Base-by-base conservation (phyloP, 53 echinoderm and acorn worm species). In the Echinarachnius parma region DNA sequence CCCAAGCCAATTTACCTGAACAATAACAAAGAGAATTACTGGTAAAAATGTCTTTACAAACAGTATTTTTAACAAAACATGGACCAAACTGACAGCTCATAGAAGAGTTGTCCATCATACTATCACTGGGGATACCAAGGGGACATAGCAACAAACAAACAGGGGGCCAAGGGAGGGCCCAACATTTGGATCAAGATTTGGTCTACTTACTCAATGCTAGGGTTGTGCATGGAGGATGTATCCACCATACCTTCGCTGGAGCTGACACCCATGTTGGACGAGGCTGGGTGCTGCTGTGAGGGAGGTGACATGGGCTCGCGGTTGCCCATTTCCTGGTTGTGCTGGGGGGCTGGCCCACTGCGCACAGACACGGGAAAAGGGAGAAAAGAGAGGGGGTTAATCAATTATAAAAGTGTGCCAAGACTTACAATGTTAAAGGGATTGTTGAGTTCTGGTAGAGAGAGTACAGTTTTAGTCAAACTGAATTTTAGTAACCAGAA, bases 241-340 rank as follows among this genome's bases (percentile, higher is more conserved):
- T 48, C 67, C 24, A 37, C 70, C 70, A 53, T 53, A 0, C 70
- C 54, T 20, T 70, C 70, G 24, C 53, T 53, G 32, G 52, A 34
- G 7, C 53, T 19, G 9, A 70, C 39, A 29, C 46, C 20, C 20
- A 31, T 26, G 34, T 21, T 7, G 21, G 67, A 66, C 2, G 74
- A 3, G 5, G 55, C n/a, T 13, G 20, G 7, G 33, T 33, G 50
- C 53, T 50, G 31, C 55, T 55, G 55, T 18, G 74, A 72, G n/a
- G 74, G 74, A 24, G 74, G 74, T 1, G 74, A 72, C 74, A 72
- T 56, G 37, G 74, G 74, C 39, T 56, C 74, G 28, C 56, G 74
- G 58, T 56, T 72, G 4, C 74, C 74, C 74, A 72, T 72, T 8
- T 72, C 74, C 9, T 72, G 74, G 74, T 24, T 24, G 16, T 37